Percentiles rank a stretch among this genome's conserved stretches.
These are phyloP conservation scores for Corythornis madagascariensis DNA, from an alignment of 2,113 vertebrate species.

Conservation along the genomic window DNA sequence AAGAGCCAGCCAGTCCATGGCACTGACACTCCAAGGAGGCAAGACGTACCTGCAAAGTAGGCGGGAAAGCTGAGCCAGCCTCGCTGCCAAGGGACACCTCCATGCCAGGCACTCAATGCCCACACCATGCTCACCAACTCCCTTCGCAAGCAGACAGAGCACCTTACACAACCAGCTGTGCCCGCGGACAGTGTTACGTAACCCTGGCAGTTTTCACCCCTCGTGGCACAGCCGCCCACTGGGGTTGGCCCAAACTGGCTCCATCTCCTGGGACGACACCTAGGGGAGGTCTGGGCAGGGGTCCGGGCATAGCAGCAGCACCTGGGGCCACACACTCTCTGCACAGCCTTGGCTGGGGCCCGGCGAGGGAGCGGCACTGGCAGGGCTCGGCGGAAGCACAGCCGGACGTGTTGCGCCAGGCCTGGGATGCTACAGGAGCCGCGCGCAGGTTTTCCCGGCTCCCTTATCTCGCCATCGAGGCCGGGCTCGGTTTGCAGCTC, in stretches of 20 bases:
- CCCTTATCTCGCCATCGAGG: neutral
- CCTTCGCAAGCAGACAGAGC: neutral
- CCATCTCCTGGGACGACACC: neutral
- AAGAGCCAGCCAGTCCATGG: neutral
- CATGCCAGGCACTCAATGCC: rapidly evolving
- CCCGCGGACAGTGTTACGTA: neutral
- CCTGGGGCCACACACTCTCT: neutral
- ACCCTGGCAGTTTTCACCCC: neutral
- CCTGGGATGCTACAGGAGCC: neutral
- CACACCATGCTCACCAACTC: rapidly evolving
- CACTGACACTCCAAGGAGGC: rapidly evolving
- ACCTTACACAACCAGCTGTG: neutral
- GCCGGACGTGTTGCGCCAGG: conserved; percentile 60
- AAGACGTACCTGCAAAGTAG: neutral
- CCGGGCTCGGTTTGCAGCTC: neutral
- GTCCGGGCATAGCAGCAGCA: rapidly evolving
- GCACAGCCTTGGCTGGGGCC: neutral
- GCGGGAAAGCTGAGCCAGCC: neutral
- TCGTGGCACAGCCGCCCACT: neutral
- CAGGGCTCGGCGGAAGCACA: conserved; percentile 18
- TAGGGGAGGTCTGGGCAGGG: rapidly evolving
- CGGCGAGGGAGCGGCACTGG: neutral
- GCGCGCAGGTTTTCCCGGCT: neutral
- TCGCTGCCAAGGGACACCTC: rapidly evolving
- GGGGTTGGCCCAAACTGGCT: rapidly evolving